These are phyloP conservation scores for Drosophila recens DNA, from an alignment of 2,888 invertebrate genomes.

Conservation along the genomic window DNA sequence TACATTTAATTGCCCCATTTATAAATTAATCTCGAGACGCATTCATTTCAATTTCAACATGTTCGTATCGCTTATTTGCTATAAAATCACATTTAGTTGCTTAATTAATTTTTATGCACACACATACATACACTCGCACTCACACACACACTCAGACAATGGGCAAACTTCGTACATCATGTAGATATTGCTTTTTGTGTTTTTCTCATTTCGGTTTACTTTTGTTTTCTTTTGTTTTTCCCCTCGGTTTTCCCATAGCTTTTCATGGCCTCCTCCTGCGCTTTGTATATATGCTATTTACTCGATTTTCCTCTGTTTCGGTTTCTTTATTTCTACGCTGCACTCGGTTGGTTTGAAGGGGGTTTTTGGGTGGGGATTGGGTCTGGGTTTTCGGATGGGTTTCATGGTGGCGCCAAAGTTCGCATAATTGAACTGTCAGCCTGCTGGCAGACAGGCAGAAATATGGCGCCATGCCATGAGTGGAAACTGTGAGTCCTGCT, in stretches of 20 bases:
- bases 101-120: slow-evolving; percentile 75
- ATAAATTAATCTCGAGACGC: slow-evolving; percentile 16
- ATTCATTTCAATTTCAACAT: slow-evolving; percentile 59
- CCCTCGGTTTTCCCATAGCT: slow-evolving; percentile 36
- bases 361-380: slow-evolving; percentile 3
- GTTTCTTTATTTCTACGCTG: slow-evolving; percentile 13
- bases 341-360: slow-evolving; percentile 14
- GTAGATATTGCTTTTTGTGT: slow-evolving; percentile 75
- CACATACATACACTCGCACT: slow-evolving; percentile 14
- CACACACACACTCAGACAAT: slow-evolving; percentile 37
- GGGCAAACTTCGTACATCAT: slow-evolving; percentile 62
- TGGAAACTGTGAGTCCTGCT: slow-evolving; percentile 18
- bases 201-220: slow-evolving; percentile 10
- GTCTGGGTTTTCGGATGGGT: too few relatives aligned
- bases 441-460: slow-evolving; percentile 51
- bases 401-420: slow-evolving; percentile 45
- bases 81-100: slow-evolving; percentile 85
- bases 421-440: slow-evolving; percentile 79
- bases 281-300: slow-evolving; percentile 36
- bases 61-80: slow-evolving; percentile 75
- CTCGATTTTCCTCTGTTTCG: background rate
- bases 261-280: slow-evolving; percentile 62
- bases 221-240: slow-evolving; percentile 1
- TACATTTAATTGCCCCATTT: slow-evolving; percentile 27
- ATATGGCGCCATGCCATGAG: slow-evolving; percentile 37